Conservation (phyloP, 1,140 invertebrate species). For the Thalassaphorura encarpata region DNA sequence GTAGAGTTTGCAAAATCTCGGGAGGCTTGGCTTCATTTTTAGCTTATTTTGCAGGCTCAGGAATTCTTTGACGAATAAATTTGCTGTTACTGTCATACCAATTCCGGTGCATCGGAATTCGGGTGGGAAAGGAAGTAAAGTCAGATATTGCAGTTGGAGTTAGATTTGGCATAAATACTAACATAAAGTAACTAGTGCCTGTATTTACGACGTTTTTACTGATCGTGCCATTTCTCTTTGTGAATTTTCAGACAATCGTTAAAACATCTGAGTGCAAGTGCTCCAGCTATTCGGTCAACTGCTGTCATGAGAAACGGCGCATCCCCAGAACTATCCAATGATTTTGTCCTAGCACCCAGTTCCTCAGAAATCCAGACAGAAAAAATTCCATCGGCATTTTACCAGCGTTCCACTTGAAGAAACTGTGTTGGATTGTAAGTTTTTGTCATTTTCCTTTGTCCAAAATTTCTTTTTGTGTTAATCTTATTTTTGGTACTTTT, state of each 20-base stretch:
- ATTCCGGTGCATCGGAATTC: too few species aligned
- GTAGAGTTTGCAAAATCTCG: too few species aligned
- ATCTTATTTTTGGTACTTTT: slow-evolving; percentile 36
- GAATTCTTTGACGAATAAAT: too few species aligned
- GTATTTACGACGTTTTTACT: too few species aligned
- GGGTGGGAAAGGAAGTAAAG: too few species aligned
- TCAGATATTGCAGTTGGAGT: too few species aligned
- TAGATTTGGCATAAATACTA: too few species aligned
- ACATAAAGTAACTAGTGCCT: too few species aligned
- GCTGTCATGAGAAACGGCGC: not conserved
- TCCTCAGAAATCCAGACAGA: slow-evolving; percentile 56
- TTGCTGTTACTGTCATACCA: too few species aligned
- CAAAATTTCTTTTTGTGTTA: not conserved
- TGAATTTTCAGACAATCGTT: slow-evolving; percentile 38
- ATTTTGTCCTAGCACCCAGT: slow-evolving; percentile 37
- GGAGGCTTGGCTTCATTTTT: too few species aligned
- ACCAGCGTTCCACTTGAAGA: slow-evolving; percentile 61
- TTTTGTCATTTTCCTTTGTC: not conserved
- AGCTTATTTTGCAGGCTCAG: too few species aligned
- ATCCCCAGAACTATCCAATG: slow-evolving; percentile 30
- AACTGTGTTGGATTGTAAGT: slow-evolving; percentile 64
- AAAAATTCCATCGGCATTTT: slow-evolving; percentile 63
- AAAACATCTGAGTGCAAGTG: slow-evolving; percentile 41
- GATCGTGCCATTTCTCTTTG: slow-evolving; percentile 1
- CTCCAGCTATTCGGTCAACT: slow-evolving; percentile 38